Evolutionary conservation across 2,888 invertebrate species (phyloP), one percentile per base, ranked within the genome.

Genomic region (Panopea generosa): DNA sequence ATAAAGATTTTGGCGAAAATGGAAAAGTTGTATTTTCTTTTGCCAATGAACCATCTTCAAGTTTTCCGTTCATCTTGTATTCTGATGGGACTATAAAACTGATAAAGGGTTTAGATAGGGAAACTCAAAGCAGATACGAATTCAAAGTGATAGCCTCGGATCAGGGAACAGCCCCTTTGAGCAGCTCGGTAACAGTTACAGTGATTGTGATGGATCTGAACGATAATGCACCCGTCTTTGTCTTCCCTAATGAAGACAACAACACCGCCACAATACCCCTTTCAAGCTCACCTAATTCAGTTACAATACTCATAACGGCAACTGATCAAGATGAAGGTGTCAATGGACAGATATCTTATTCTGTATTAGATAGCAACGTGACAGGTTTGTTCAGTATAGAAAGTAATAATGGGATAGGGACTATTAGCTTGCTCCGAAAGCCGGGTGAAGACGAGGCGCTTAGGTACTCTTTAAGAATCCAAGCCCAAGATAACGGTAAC

Each of bases 161-260:
- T 69, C 69, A 69, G 7, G 86, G 87, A 0, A 43, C 70, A 7
- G 79, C 84, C 0, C 60, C 85, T 11, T 73, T 84, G n/a, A 84
- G 84, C 26, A 82, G 83, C 22, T 81, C 85, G 1, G 79, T 84
- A 29, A 75, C 81, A 0, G 84, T 88, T 24, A 67, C 82, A 6
- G 82, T 88, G 16, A 72, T 74, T 16, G 83, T 88, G 11, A 57
- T 77, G 47, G 87, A 87, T 67, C 76, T 80, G n/a, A 88, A 88
- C 61, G 88, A 88, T 72, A 85, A 88, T 65, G 66, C 69, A 7
- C 88, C 88, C 0, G 66, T 81, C 43, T 86, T 88, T 72, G 73
- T 83, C 24, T 85, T 83, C 45, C 86, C 87, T 7, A 73, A 72
- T 52, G 81, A 67, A 16, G 70, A 71, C 47, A 86, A 87, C 79